Evolutionary conservation across 2,888 invertebrate genomes (phyloP), one percentile per base, ranked within the genome.

Genomic region (Sicus ferrugineus): DNA sequence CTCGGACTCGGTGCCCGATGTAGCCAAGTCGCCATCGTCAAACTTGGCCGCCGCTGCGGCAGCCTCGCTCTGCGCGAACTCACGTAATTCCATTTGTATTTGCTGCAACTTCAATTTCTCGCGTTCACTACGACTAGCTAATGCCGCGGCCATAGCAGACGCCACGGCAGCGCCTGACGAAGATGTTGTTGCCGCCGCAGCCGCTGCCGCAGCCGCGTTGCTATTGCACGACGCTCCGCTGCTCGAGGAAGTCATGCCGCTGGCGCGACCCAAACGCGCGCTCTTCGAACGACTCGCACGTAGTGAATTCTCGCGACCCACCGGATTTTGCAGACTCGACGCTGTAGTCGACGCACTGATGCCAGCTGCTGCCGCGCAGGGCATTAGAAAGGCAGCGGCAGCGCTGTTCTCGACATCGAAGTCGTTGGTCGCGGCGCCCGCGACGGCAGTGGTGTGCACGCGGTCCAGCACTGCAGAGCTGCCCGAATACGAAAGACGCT

Each of bases 221-320:
- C 78, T 77, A 73, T 78, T 79, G 63, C 87, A 87, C 59, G 87
- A 88, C 26, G 87, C 86, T 66, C 83, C 84, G 78, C 88, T 88
- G 78, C 88, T 88, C 65, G 88, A 88, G 68, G 88, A 88, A 56
- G 88, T 88, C 88, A 89, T 88, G 52, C 88, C 88, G 70, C 87
- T 86, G 66, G 84, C 77, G 7, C 88, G 84, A 68, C 76, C 81
- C 50, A 78, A 62, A 26, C 87, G 85, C 77, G 87, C 85, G 48
- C 61, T 58, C 76, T 86, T 82, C 74, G 86, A 77, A 38, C 75
- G 73, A 16, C 71, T 79, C 65, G 78, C 56, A 76, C 38, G 50
- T 78, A 84, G 67, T 87, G 77, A 58, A 76, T 76, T 68, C 77
- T 77, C 63, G 72, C 85, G 78, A 38, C 62, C 52, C 30, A 62